Evolutionary conservation across 2,113 vertebrate genomes (phyloP).

Genomic region (Theropithecus gelada): DNA sequence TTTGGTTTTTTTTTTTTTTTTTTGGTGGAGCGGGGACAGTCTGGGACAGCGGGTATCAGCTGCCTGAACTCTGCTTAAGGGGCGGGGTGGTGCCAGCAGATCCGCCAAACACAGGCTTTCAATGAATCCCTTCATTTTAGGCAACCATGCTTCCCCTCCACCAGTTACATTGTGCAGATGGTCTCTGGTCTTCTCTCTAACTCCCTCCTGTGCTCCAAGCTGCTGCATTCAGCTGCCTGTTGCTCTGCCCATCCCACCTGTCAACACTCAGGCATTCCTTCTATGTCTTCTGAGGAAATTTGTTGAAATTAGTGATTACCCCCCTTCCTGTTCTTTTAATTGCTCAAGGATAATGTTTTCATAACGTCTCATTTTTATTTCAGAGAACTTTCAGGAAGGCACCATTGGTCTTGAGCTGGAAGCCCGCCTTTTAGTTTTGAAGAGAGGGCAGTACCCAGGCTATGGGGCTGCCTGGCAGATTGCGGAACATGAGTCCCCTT

Average conservation of each 20-base stretch:
- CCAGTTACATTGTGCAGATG: not conserved
- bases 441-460: not conserved
- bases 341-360: not conserved
- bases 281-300: not conserved
- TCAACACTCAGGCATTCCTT: not conserved
- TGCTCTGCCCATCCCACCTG: not conserved
- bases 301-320: not conserved
- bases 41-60: not conserved
- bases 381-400: not conserved
- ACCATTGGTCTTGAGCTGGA: not conserved
- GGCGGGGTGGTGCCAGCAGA: not conserved
- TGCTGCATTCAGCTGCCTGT: not conserved
- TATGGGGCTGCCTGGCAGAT: not conserved
- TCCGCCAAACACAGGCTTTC: not conserved
- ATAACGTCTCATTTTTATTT: not conserved
- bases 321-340: not conserved
- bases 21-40: not conserved
- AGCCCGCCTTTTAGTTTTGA: too few relatives aligned
- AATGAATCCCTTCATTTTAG: fast-evolving
- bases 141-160: too few relatives aligned
- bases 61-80: not conserved
- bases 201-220: not conserved
- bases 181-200: not conserved
- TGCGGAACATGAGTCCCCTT: not conserved
- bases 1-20: not conserved